Base-by-base conservation (phyloP, 2,888 invertebrate species). In the Oscheius sp. region DNA sequence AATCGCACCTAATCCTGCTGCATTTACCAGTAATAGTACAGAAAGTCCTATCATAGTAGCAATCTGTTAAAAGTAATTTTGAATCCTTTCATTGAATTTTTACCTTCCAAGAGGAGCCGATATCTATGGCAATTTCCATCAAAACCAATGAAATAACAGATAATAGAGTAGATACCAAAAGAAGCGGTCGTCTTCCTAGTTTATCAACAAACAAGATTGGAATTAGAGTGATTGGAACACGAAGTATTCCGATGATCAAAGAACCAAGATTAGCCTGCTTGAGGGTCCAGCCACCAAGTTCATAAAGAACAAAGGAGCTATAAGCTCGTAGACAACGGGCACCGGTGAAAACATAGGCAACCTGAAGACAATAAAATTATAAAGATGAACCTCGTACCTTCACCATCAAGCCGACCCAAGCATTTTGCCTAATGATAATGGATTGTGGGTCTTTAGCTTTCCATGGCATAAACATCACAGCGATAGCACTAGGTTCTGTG, bases 311-410 rank as follows among this genome's bases (percentile, higher is more conserved):
- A 56, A 67, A 75, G 32, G 75, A 73, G 47, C 56, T 64, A 50
- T 71, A 75, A 24, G 68, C 62, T 12, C 75, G 72, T n/a, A 75
- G 68, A 30, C 65, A 68, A 0, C 75, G 67, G 8, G 75, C 75
- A n/a, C 75, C 75, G 20, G 75, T 73, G 67, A 73, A 73, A 9
- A 75, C 75, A 41, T 73, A 75, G 33, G 72, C 75, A 0, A 75
- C 67, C n/a, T n/a, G n/a, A n/a, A n/a, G n/a, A n/a, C n/a, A n/a
- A n/a, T n/a, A n/a, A n/a, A n/a, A n/a, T n/a, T n/a, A n/a, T n/a
- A n/a, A n/a, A n/a, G n/a, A n/a, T n/a, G n/a, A n/a, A n/a, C n/a
- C n/a, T n/a, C n/a, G n/a, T n/a, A n/a, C n/a, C 59, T 72, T 72
- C 50, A 72, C 72, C 69, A 70, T 63, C 17, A 72, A 45, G 0